Conservation (phyloP, 2,888 invertebrate genomes). For the Heliconius charithonia region DNA sequence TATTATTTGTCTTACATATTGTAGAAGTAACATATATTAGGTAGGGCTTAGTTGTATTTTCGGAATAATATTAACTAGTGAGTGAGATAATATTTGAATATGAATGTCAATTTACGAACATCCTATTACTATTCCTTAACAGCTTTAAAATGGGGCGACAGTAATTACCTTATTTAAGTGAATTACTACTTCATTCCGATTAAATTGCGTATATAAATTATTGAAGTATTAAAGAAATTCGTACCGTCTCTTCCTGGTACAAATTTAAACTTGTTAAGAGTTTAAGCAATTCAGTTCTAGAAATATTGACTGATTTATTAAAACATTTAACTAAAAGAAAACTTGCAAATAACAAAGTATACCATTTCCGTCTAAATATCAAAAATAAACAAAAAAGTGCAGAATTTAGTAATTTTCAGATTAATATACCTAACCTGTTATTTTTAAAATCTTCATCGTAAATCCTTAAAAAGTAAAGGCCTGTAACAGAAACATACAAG, state of each 20-base stretch:
- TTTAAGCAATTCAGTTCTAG: neutral
- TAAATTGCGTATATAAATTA: neutral
- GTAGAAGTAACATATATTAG: neutral
- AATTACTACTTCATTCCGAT: neutral
- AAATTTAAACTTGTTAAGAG: conserved; percentile 20
- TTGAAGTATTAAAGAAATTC: conserved; percentile 24
- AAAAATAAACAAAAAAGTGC: neutral
- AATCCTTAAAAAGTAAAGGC: conserved; percentile 38
- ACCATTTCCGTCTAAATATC: neutral
- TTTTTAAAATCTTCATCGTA: conserved; percentile 38
- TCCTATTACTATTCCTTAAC: neutral
- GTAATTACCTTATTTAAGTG: neutral
- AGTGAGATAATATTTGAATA: neutral
- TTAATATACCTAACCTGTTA: conserved; percentile 36
- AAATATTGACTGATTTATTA: neutral
- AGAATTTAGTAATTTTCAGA: neutral
- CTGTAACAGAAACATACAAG: conserved; percentile 33
- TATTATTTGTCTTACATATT: neutral
- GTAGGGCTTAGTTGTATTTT: neutral
- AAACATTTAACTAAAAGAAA: neutral
- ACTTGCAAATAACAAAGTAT: neutral
- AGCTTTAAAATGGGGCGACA: neutral
- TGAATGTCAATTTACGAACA: neutral
- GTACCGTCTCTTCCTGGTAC: conserved; percentile 12
- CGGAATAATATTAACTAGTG: neutral